These are phyloP conservation scores for Pseudolaguvia tuberculata DNA, from an alignment of 2,113 vertebrate genomes.

Conservation along the genomic window DNA sequence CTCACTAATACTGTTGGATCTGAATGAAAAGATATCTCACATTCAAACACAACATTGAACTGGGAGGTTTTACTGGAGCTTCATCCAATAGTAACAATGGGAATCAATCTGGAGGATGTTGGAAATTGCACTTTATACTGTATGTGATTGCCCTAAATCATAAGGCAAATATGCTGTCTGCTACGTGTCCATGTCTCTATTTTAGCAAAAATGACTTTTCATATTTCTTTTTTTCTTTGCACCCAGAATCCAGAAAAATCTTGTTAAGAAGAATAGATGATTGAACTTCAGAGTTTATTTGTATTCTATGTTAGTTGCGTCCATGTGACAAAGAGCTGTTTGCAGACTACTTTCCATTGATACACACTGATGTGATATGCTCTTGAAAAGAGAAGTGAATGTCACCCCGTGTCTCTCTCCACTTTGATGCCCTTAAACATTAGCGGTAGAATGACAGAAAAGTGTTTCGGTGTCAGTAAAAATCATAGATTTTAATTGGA, in stretches of 20 bases:
- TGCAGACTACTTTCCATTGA: conserved; percentile 5
- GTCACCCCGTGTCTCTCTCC: neutral
- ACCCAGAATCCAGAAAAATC: neutral
- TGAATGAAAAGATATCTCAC: no score
- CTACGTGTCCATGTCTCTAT: no score
- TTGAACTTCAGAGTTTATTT: neutral
- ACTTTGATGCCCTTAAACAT: conserved; percentile 11
- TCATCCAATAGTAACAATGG: no score
- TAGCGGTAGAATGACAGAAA: conserved; percentile 21
- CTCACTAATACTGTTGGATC: no score
- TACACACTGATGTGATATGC: conserved; percentile 1
- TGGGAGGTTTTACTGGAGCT: no score
- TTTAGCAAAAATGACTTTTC: neutral
- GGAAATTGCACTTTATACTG: no score
- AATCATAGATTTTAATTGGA: conserved; percentile 56
- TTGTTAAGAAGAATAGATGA: neutral
- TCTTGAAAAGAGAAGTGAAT: neutral
- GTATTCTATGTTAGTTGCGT: neutral
- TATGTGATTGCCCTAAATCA: no score
- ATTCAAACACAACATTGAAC: no score
- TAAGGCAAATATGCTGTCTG: no score
- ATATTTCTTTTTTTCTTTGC: neutral
- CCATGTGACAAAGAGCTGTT: neutral
- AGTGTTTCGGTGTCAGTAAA: conserved; percentile 38
- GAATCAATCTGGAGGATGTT: no score